These are phyloP conservation scores for Noctuana brunneofusca DNA, from an alignment of 2,888 invertebrate species.

Conservation along the genomic window DNA sequence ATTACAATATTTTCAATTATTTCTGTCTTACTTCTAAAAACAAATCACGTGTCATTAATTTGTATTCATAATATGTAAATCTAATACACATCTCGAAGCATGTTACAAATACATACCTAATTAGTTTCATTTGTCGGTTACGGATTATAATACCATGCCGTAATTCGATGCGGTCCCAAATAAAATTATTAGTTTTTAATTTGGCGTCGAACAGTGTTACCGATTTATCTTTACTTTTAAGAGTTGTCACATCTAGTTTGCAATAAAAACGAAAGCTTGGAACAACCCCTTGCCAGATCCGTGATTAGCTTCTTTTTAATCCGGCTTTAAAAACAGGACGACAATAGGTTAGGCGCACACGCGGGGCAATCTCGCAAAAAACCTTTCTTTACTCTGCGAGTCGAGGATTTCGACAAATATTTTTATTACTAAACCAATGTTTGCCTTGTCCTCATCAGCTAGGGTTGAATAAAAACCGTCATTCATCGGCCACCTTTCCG, in stretches of 20 bases:
- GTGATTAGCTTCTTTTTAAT: constrained; percentile 76
- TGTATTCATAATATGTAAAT: constrained; percentile 7
- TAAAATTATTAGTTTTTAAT: constrained; percentile 6
- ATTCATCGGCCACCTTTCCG: constrained; percentile 67
- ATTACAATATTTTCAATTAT: background rate
- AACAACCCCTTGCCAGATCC: constrained; percentile 50
- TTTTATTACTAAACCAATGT: constrained; percentile 81
- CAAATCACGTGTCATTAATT: constrained; percentile 10
- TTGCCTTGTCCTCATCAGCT: constrained; percentile 73
- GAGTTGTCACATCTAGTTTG: constrained; percentile 38
- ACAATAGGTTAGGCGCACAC: constrained; percentile 68
- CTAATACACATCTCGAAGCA: constrained; percentile 12
- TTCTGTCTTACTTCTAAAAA: background rate
- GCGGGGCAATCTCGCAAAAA: constrained; percentile 60
- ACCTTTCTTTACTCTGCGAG: constrained; percentile 62
- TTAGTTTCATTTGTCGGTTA: constrained; percentile 17
- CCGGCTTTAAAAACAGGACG: constrained; percentile 72
- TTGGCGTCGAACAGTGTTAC: background rate
- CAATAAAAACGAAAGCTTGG: constrained; percentile 45
- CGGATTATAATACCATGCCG: constrained; percentile 11
- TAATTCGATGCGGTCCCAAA: constrained; percentile 5
- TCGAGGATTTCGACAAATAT: constrained; percentile 75
- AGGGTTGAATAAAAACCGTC: constrained; percentile 68
- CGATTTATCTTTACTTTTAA: background rate
- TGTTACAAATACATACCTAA: no score